Conservation (phyloP, 2,113 vertebrate species). For the Thymallus thymallus region DNA sequence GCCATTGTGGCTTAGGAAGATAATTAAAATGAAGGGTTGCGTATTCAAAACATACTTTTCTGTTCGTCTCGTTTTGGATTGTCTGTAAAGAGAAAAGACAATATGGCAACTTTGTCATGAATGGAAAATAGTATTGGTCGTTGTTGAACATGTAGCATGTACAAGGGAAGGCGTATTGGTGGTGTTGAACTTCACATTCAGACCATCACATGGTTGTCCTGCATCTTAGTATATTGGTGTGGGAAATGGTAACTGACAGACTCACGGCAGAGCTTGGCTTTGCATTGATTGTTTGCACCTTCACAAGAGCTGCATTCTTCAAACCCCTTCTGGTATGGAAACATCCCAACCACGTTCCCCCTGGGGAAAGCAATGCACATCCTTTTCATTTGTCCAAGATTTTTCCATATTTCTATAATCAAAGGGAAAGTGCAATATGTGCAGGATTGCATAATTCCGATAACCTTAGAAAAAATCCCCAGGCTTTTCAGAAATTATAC, state of each 20-base stretch:
- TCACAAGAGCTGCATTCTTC: constrained; percentile 59
- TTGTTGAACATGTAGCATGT: not conserved
- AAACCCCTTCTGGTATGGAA: constrained; percentile 49
- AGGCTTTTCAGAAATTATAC: too few relatives aligned
- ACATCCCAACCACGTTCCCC: constrained; percentile 26
- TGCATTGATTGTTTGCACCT: constrained; percentile 45
- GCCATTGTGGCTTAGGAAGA: constrained; percentile 8
- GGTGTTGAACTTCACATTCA: not conserved
- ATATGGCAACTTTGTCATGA: not conserved
- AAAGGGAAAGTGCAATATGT: too few relatives aligned
- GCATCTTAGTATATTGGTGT: not conserved
- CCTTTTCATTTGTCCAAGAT: not conserved
- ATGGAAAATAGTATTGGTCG: not conserved
- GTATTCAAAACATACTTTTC: constrained; percentile 67
- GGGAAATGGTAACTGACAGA: constrained; percentile 22
- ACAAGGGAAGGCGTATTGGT: not conserved
- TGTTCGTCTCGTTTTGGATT: constrained; percentile 58
- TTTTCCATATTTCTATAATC: not conserved
- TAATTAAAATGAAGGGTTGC: not conserved
- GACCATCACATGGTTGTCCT: not conserved
- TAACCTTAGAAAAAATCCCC: too few relatives aligned
- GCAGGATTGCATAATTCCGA: too few relatives aligned
- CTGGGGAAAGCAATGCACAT: constrained; percentile 33
- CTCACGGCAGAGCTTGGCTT: constrained; percentile 72
- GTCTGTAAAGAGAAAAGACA: constrained; percentile 61